Conservation (phyloP, 2,113 vertebrate genomes). For the Mohoua ochrocephala region DNA sequence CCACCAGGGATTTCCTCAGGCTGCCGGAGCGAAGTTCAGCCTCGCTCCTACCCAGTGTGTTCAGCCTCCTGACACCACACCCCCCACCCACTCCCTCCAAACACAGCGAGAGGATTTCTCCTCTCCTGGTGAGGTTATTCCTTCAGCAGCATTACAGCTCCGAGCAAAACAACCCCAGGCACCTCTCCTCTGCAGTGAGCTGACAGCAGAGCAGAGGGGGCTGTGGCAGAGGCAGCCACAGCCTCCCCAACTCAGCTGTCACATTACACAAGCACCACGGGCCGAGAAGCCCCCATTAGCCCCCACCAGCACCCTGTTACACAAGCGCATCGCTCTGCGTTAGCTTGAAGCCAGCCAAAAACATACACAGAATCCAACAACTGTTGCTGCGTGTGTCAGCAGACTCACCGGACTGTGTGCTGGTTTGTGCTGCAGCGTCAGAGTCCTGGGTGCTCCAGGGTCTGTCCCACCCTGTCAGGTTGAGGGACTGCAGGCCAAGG, state of each 20-base stretch:
- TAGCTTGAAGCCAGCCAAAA: not conserved
- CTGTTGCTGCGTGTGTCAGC: conserved; percentile 65
- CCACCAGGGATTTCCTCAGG: not conserved
- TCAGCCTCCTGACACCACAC: not conserved
- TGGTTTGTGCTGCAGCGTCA: conserved; percentile 82
- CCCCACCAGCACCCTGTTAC: not conserved
- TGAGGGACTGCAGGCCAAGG: conserved; percentile 95
- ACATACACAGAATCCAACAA: conserved; percentile 52
- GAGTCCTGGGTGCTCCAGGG: conserved; percentile 95
- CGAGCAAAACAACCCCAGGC: not conserved
- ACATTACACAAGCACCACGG: not conserved
- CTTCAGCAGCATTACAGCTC: not conserved
- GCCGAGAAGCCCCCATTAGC: not conserved
- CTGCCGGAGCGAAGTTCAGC: not conserved
- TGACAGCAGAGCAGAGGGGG: conserved; percentile 8
- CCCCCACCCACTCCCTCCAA: not conserved
- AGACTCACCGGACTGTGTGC: conserved; percentile 88
- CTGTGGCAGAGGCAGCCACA: conserved; percentile 34
- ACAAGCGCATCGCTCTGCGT: not conserved
- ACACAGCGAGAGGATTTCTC: not conserved
- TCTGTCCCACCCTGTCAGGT: conserved; percentile 91
- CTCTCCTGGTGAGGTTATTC: not conserved
- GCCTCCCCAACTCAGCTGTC: not conserved
- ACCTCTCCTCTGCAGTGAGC: conserved; percentile 27
- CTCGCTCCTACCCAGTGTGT: not conserved